Evolutionary conservation across 1,140 invertebrate genomes (phyloP).

Genomic region (Sogatella furcifera): DNA sequence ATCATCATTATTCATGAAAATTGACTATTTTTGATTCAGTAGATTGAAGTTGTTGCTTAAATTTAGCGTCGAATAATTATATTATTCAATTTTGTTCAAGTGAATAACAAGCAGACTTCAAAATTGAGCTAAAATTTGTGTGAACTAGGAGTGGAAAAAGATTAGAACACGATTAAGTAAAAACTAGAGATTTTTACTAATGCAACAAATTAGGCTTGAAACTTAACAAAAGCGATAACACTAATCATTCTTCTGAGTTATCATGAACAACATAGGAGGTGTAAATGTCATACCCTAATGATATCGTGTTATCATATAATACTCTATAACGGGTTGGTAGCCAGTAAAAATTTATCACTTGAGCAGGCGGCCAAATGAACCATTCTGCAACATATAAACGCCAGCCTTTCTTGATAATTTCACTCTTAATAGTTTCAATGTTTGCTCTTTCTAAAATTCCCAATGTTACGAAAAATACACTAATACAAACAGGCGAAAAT

Average conservation of each 20-base stretch:
- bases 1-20: too few species aligned
- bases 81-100: too few species aligned
- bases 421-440: conserved; percentile 48
- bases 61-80: too few species aligned
- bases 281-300: conserved; percentile 82
- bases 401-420: conserved; percentile 65
- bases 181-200: too few species aligned
- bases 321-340: conserved; percentile 74
- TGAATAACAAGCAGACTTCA: too few species aligned
- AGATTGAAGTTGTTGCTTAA: too few species aligned
- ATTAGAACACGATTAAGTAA: too few species aligned
- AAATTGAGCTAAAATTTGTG: too few species aligned
- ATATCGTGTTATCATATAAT: conserved; percentile 82
- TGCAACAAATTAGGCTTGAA: too few species aligned
- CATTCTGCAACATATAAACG: conserved; percentile 71
- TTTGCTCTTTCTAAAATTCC: conserved; percentile 56
- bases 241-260: background rate
- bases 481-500: conserved; percentile 75
- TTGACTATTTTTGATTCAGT: too few species aligned
- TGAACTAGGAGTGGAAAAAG: too few species aligned
- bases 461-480: conserved; percentile 68
- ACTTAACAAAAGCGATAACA: too few species aligned
- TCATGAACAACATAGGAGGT: conserved; percentile 79
- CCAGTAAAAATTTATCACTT: conserved; percentile 80
- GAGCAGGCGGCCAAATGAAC: conserved; percentile 71